Conservation (phyloP, 2,888 invertebrate genomes). For the Pollenia griseotomentosa region DNA sequence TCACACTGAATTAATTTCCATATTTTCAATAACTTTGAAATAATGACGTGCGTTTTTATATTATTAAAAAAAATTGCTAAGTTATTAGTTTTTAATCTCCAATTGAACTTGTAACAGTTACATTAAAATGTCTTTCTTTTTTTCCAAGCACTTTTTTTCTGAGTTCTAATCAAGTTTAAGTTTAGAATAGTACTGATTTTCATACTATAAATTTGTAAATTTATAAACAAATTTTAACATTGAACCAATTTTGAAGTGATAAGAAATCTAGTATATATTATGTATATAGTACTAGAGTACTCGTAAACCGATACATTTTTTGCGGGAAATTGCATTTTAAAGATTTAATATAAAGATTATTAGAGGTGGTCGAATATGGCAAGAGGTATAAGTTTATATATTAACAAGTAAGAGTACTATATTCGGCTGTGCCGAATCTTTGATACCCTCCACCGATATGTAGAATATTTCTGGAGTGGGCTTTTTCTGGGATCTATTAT, state of each 20-base stretch:
- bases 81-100: constrained; percentile 9
- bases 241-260: constrained; percentile 63
- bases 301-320: constrained; percentile 13
- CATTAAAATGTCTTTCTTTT: constrained; percentile 11
- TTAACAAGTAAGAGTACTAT: no score
- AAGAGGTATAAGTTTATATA: not conserved
- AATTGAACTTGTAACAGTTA: constrained; percentile 62
- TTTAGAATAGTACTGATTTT: constrained; percentile 66
- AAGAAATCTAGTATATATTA: constrained; percentile 26
- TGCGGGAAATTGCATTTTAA: constrained; percentile 37
- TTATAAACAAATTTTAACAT: constrained; percentile 59
- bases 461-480: no score
- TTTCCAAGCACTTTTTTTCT: constrained; percentile 1
- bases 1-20: constrained; percentile 6
- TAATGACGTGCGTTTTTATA: constrained; percentile 28
- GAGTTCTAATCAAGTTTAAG: constrained; percentile 67
- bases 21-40: constrained; percentile 5
- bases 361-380: not conserved
- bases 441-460: no score
- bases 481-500: no score
- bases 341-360: not conserved
- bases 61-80: not conserved
- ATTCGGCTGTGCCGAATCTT: no score
- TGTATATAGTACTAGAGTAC: not conserved
- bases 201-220: constrained; percentile 33